Evolutionary conservation across 2,797 vertebrate species (phyloP), one percentile per base, ranked within the genome.

Genomic region (Lepidocolaptes lacrymiger): DNA sequence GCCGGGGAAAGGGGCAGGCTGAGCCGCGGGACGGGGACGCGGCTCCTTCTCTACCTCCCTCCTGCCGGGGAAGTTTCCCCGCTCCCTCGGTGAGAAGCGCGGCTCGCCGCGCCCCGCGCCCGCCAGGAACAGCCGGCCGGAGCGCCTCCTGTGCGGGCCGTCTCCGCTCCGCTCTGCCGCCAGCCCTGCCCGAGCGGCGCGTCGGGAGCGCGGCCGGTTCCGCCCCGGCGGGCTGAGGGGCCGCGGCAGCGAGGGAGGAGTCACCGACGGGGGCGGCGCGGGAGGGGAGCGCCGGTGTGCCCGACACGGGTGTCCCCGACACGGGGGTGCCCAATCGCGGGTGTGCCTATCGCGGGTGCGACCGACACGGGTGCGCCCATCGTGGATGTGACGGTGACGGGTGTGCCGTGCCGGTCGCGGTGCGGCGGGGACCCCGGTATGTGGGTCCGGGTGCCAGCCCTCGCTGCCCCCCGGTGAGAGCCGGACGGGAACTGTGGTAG

Each of bases 231-330:
- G 69, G 73, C 52, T 9, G 77, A 3, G 51, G 80, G 63, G 36
- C 90, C 24, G 67, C 43, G 82, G 82, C 77, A 34, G 61, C 36
- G 64, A 12, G 64, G 94, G 94, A 89, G 94, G 92, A 88, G 92
- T 55, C 76, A 61, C 20, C 32, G 77, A 27, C 7, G 51, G 55
- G 55, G 76, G 52, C 4, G 37, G 49, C 5, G 77, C 32, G 32
- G 51, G 46, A 13, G 61, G 34, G 39, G 16, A 49, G 28, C 51
- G 51, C 46, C 46, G 44, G 44, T 46, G 44, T 46, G 21, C 44
- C 44, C 44, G 10, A 22, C 44, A 21, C 14, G 10, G n/a, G n/a
- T 11, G 55, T 17, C 21, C 2, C n/a, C 32, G 14, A 15, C 32
- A 2, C 48, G 46, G 46, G 46, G 23, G 46, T 12, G 22, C 18